These are phyloP conservation scores for Microtus ochrogaster DNA, from an alignment of 2,113 vertebrate genomes.

Conservation along the genomic window DNA sequence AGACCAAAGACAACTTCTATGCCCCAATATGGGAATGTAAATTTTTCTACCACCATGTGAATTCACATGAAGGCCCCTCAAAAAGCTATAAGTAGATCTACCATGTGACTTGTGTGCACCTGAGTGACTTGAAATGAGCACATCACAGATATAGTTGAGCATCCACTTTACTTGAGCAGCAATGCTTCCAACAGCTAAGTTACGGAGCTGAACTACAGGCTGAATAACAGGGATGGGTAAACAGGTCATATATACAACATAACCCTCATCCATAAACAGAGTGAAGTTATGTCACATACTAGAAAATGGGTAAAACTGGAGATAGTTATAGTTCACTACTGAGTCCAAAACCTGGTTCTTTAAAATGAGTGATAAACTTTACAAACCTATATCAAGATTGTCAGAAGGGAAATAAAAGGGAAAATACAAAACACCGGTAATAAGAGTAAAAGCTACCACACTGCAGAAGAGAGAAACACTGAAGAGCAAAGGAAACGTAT, in stretches of 20 bases:
- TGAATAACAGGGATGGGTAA: not conserved
- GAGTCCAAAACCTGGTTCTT: slow-evolving; percentile 11
- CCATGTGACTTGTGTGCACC: not conserved
- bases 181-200: not conserved
- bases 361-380: not conserved
- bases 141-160: not conserved
- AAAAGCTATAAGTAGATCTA: not conserved
- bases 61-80: too few relatives aligned
- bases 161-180: not conserved
- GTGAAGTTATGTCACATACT: not conserved
- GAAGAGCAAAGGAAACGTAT: not conserved
- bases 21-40: too few relatives aligned
- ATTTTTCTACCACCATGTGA: not conserved
- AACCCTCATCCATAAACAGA: not conserved
- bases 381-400: not conserved
- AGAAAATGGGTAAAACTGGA: not conserved
- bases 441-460: not conserved
- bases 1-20: not conserved
- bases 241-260: too few relatives aligned
- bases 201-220: not conserved
- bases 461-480: not conserved
- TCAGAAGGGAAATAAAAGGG: not conserved
- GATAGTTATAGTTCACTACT: not conserved
- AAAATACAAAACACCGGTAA: not conserved
- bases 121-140: not conserved